Conservation (phyloP, 2,113 vertebrate species). For the Zapornia atra region DNA sequence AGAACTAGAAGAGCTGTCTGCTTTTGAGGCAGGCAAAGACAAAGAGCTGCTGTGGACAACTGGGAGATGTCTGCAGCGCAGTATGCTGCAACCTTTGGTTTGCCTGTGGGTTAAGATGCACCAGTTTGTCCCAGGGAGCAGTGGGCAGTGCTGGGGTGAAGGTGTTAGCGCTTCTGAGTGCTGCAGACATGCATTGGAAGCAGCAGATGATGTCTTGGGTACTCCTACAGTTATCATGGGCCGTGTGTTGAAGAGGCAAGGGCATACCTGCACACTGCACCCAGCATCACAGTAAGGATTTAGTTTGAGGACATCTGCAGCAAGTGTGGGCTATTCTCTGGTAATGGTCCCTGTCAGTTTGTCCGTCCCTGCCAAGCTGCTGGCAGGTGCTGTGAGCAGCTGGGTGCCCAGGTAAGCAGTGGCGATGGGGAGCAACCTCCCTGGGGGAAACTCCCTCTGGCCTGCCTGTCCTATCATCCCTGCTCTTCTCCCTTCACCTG, state of each 20-base stretch:
- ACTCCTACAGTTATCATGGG: not conserved
- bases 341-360: not conserved
- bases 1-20: not conserved
- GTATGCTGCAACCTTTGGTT: not conserved
- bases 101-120: not conserved
- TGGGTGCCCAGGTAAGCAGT: not conserved
- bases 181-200: not conserved
- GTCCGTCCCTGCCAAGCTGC: not conserved
- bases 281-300: not conserved
- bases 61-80: rapidly evolving
- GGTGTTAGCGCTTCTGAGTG: not conserved
- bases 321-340: not conserved
- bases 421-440: not conserved
- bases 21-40: not conserved
- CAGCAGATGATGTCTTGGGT: not conserved
- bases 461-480: not conserved
- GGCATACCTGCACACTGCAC: not conserved
- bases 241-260: not conserved
- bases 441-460: rapidly evolving
- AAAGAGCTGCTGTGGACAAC: not conserved
- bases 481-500: not conserved
- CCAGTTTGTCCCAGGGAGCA: not conserved
- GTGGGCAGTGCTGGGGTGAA: not conserved
- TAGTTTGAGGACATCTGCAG: not conserved
- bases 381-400: not conserved